Percentiles rank a stretch among this genome's conserved stretches.
Evolutionary conservation across 2,113 vertebrate genomes (phyloP).

Genomic region (Hypomesus transpacificus): DNA sequence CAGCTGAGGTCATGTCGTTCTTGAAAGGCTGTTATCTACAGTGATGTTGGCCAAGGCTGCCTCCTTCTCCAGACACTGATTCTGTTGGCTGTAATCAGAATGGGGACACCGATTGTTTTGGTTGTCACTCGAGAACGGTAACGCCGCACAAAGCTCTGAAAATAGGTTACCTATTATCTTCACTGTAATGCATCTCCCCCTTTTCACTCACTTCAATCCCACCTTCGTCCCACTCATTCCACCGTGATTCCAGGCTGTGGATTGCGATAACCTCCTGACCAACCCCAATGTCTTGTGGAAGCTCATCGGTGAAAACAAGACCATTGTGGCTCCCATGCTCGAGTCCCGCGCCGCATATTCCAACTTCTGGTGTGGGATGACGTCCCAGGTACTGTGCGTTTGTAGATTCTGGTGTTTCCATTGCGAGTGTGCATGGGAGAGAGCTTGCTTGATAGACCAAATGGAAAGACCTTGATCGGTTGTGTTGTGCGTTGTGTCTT

Average conservation of each 20-base stretch:
- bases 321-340: constrained; percentile 86
- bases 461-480: not conserved
- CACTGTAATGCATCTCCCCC: not conserved
- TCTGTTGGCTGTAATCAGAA: not conserved
- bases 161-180: not conserved
- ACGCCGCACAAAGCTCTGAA: not conserved
- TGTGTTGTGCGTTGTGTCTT: constrained; percentile 2
- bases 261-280: constrained; percentile 85
- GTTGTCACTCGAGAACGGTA: not conserved
- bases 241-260: constrained; percentile 70
- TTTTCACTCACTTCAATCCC: not conserved
- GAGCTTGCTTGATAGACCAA: not conserved
- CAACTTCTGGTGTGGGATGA: constrained; percentile 97
- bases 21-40: constrained; percentile 9
- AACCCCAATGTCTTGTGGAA: constrained; percentile 78
- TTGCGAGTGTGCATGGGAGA: not conserved
- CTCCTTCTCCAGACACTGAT: constrained; percentile 4
- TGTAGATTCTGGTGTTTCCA: too few relatives aligned
- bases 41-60: not conserved
- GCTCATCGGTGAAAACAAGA: constrained; percentile 87
- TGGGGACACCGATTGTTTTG: not conserved
- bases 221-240: not conserved
- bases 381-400: constrained; percentile 74
- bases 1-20: constrained; percentile 31
- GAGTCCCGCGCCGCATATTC: constrained; percentile 90